phyloP scores from a whole-genome alignment of 2,888 invertebrate species.

The Tridacna crocea region DNA sequence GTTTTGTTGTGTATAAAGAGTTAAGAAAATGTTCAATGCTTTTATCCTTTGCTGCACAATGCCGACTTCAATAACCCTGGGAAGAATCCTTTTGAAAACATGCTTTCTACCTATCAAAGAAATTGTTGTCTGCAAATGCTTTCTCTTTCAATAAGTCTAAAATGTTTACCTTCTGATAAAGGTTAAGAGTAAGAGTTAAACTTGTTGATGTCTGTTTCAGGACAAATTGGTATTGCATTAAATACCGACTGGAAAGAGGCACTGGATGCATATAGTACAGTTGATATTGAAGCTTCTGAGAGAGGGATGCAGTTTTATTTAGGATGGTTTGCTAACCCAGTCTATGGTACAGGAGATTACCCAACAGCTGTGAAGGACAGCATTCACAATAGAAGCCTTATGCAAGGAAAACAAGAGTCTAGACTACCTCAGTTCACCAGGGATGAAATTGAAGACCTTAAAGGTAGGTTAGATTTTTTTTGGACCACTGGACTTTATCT shows the following conservation, averaged over 20 bases:
- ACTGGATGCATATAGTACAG: constrained; percentile 41
- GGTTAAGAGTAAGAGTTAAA: too few relatives aligned
- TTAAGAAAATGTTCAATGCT: too few relatives aligned
- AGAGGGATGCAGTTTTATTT: constrained; percentile 54
- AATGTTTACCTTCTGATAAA: too few relatives aligned
- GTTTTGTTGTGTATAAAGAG: too few relatives aligned
- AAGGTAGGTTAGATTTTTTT: constrained; percentile 67
- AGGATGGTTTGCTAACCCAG: constrained; percentile 65
- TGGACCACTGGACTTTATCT: neutral
- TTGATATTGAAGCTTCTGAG: constrained; percentile 59
- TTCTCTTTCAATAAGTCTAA: too few relatives aligned
- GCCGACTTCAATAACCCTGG: too few relatives aligned
- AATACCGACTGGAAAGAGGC: constrained; percentile 66
- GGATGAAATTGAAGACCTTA: constrained; percentile 74
- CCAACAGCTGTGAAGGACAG: constrained; percentile 54
- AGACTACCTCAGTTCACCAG: constrained; percentile 79
- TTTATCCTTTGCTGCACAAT: too few relatives aligned
- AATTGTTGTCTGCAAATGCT: too few relatives aligned
- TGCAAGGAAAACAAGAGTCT: constrained; percentile 64
- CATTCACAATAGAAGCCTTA: constrained; percentile 67
- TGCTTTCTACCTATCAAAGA: too few relatives aligned
- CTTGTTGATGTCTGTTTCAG: constrained; percentile 25
- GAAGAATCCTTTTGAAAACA: too few relatives aligned
- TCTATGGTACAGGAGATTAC: constrained; percentile 61
- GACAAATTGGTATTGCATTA: constrained; percentile 57